Evolutionary conservation across 2,888 invertebrate species (phyloP).

Genomic region (Epistrophella euchroma): DNA sequence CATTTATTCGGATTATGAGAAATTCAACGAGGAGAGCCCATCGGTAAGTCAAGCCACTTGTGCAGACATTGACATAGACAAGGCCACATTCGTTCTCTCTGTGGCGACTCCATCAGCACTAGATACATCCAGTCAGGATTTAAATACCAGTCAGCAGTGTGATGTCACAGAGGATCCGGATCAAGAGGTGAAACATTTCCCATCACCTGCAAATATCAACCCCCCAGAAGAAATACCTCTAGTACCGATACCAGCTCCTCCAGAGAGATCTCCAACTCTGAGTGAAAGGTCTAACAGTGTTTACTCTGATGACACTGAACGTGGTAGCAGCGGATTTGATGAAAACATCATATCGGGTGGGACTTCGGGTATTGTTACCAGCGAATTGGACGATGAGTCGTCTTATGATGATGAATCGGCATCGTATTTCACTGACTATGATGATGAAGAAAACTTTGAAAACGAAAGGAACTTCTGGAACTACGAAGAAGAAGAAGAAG

Average conservation of each 20-base stretch:
- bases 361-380: conserved; percentile 82
- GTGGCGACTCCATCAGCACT: conserved; percentile 77
- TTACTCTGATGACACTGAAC: conserved; percentile 69
- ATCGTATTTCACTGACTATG: conserved; percentile 70
- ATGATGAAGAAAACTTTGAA: conserved; percentile 37
- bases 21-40: conserved; percentile 76
- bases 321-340: conserved; percentile 81
- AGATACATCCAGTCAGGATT: conserved; percentile 77
- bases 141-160: conserved; percentile 72
- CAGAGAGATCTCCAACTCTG: conserved; percentile 55
- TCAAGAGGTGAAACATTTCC: conserved; percentile 77
- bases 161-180: conserved; percentile 56
- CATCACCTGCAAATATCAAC: conserved; percentile 77
- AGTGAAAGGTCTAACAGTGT: conserved; percentile 53
- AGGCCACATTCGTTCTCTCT: conserved; percentile 78
- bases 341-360: conserved; percentile 80
- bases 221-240: conserved; percentile 48
- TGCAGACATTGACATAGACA: conserved; percentile 77
- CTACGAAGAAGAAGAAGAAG: conserved; percentile 42
- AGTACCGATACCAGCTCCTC: conserved; percentile 20
- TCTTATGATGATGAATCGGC: conserved; percentile 63
- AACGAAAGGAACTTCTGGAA: conserved; percentile 28
- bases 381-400: conserved; percentile 68
- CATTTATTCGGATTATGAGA: conserved; percentile 78
- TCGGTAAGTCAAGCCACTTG: conserved; percentile 76